Conservation (phyloP, 2,113 vertebrate species). For the Pluvianellus socialis region DNA sequence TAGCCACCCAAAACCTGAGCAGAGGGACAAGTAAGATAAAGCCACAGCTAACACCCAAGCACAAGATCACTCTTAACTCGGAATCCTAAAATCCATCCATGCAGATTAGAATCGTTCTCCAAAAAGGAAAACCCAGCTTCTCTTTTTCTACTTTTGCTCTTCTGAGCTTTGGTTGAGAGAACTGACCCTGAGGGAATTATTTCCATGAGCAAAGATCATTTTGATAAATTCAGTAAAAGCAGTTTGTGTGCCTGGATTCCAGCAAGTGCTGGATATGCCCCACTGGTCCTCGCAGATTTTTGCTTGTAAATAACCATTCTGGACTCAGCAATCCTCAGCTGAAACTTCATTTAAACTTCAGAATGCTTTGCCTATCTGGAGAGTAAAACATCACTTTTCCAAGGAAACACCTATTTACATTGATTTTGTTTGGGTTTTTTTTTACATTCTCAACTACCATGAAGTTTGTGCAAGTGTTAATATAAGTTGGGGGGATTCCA, state of each 20-base stretch:
- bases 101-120: accelerated
- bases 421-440: neutral
- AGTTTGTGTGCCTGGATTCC: neutral
- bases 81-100: neutral
- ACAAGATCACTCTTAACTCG: neutral
- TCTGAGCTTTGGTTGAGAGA: neutral
- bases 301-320: neutral
- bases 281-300: neutral
- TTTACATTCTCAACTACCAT: neutral
- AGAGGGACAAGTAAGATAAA: neutral
- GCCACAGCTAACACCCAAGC: neutral
- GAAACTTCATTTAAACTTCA: neutral
- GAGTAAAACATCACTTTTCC: neutral
- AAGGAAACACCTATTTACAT: neutral
- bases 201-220: neutral
- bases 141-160: neutral
- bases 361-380: neutral
- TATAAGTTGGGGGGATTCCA: neutral
- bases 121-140: neutral
- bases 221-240: neutral
- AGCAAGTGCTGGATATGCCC: neutral
- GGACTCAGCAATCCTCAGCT: neutral
- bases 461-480: neutral
- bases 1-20: neutral
- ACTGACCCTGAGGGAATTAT: neutral